These are phyloP conservation scores for Apis mellifera DNA, from an alignment of 1,140 invertebrate species.

Conservation along the genomic window DNA sequence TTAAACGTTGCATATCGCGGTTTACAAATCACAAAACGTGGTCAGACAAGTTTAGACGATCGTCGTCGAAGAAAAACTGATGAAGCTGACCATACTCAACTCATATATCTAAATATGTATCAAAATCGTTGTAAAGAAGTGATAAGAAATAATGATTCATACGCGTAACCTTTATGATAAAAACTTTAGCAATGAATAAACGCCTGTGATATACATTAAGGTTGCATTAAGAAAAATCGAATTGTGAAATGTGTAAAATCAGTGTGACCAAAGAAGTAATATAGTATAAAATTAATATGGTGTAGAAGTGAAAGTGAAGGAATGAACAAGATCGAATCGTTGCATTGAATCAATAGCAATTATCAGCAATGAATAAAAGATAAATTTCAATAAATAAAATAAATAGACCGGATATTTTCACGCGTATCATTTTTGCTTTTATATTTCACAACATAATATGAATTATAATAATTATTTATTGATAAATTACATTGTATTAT, in stretches of 20 bases:
- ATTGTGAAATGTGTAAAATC: constrained; percentile 35
- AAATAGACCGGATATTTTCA: not conserved
- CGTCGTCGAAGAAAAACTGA: constrained; percentile 20
- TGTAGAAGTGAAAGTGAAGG: constrained; percentile 44
- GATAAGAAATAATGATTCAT: constrained; percentile 43
- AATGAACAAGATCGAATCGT: not conserved
- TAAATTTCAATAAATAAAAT: not conserved
- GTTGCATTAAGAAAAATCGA: constrained; percentile 12
- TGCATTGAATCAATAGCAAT: not conserved
- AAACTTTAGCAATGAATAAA: constrained; percentile 6
- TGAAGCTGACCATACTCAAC: constrained; percentile 45
- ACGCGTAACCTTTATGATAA: constrained; percentile 22
- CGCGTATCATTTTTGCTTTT: not conserved
- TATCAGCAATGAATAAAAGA: not conserved
- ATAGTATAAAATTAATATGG: constrained; percentile 12
- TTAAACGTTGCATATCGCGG: constrained; percentile 48
- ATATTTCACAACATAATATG: not conserved
- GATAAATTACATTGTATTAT: too few relatives aligned
- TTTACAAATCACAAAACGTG: constrained; percentile 43
- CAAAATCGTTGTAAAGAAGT: not conserved
- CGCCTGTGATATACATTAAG: constrained; percentile 20
- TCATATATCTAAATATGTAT: constrained; percentile 38
- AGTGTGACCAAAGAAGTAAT: constrained; percentile 27
- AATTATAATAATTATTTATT: not conserved
- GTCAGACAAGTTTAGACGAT: constrained; percentile 20